A percentile compares a stretch with the other conserved stretches of the same genome.
Evolutionary conservation across 2,113 vertebrate species (phyloP).

Genomic region (Prinia subflava): DNA sequence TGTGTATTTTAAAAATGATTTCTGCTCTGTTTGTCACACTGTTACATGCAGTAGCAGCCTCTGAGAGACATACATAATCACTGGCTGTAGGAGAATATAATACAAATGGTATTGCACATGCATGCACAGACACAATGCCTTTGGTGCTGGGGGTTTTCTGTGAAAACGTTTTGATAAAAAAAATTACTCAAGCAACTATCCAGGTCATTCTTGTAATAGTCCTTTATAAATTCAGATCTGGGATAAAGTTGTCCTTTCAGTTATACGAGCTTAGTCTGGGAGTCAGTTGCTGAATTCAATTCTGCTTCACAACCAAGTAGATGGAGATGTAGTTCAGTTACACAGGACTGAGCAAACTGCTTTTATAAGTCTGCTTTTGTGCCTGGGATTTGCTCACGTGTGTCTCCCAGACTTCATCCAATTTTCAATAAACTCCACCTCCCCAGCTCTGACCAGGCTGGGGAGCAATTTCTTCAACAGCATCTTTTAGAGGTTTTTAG

Average conservation of each 20-base stretch:
- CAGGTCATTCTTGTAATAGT: neutral
- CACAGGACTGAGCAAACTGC: neutral
- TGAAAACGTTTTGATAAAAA: neutral
- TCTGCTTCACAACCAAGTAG: neutral
- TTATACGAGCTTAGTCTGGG: neutral
- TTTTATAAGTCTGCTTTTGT: neutral
- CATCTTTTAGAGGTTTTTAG: neutral
- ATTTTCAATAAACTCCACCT: neutral
- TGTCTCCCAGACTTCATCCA: neutral
- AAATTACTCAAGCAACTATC: neutral
- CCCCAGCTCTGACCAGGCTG: neutral
- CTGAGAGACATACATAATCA: neutral
- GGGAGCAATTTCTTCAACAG: neutral
- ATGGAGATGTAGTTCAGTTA: neutral
- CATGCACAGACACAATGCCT: neutral
- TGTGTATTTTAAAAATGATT: neutral
- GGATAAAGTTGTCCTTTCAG: neutral
- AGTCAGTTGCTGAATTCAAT: neutral
- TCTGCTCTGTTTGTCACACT: slow-evolving; percentile 17
- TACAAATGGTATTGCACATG: neutral
- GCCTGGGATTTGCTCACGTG: neutral
- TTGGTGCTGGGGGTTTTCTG: neutral
- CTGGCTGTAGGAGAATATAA: neutral
- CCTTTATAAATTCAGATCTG: neutral
- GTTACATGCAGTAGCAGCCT: neutral